phyloP scores from a whole-genome alignment of 2,797 vertebrate genomes.

The Lophura swinhoii region DNA sequence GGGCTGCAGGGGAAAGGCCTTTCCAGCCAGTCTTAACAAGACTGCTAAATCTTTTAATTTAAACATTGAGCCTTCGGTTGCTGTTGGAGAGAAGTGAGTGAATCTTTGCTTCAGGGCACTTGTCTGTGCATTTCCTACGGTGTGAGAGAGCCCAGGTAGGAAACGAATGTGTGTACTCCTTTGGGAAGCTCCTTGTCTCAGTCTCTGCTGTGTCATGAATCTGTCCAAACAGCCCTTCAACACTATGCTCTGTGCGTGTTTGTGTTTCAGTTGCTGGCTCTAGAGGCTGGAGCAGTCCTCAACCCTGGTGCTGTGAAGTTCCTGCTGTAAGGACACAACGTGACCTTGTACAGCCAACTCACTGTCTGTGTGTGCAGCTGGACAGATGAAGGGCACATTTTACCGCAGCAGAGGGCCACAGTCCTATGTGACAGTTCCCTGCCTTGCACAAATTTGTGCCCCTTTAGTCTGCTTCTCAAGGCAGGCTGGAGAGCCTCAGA shows the following conservation, averaged over 20 bases:
- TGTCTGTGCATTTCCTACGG: background rate
- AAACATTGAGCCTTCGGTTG: constrained; percentile 14
- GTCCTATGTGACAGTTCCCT: background rate
- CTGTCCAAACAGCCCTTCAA: background rate
- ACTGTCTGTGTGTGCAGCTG: background rate
- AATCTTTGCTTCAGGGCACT: constrained; percentile 25
- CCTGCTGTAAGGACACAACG: background rate
- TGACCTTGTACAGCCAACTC: background rate
- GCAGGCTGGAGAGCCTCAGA: background rate
- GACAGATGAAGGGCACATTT: background rate
- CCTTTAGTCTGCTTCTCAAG: background rate
- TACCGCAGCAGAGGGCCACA: background rate
- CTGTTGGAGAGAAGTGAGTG: constrained; percentile 32
- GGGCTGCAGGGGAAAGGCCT: background rate
- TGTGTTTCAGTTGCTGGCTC: constrained; percentile 31
- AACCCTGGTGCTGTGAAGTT: background rate
- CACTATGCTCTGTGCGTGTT: constrained; percentile 12
- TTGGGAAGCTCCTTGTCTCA: constrained; percentile 29
- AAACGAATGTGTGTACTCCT: background rate
- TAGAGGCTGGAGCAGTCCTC: constrained; percentile 1
- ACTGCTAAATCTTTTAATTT: constrained; percentile 11
- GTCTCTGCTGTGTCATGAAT: constrained; percentile 4
- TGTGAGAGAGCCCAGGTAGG: background rate
- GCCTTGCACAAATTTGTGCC: background rate
- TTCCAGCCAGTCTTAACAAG: background rate